Evolutionary conservation across 2,888 invertebrate species (phyloP), one percentile per base, ranked within the genome.

Genomic region (Ophion obscuratus): DNA sequence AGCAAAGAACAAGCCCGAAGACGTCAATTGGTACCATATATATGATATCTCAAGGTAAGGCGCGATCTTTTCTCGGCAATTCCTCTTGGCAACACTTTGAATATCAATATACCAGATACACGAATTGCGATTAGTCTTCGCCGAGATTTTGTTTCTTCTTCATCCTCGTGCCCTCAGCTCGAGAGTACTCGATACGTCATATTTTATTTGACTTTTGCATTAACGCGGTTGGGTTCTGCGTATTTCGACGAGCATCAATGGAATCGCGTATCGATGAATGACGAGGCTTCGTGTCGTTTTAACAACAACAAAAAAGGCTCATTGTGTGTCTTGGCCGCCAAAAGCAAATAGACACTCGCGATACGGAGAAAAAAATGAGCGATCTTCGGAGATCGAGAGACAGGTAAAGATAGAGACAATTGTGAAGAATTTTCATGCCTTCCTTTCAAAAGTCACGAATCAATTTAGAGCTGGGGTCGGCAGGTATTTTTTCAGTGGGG

Each of bases 141-240:
- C 47, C 24, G 20, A n/a, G 31, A 62, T 70, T 68, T 70, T 59
- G 20, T 24, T 3, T 62, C 31, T 36, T 17, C 53, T 59, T 36
- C 47, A 5, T 57, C 57, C 68, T 27, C 11, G 11, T 62, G 40
- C 59, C 24, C n/a, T 5, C 47, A 36, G 36, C 11, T 67, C n/a
- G 53, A 62, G n/a, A 71, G 24, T 44, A 20, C 47, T 68, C 17
- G 36, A 77, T 40, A 57, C 73, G 64, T 59, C 59, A 31, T 47
- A 20, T 53, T 40, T 31, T 73, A 36, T 76, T 81, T 77, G 81
- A 61, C 9, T 77, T 73, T 53, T 61, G 11, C 66, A 73, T 84
- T 81, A 77, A 61, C 73, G 47, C 68, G 17, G 47, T 62, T 64
- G 7, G 31, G 6, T 68, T 17, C 31, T 20, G 14, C 36, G 31